Percentiles rank a stretch among this genome's conserved stretches.
Conservation (phyloP, 2,113 vertebrate species). For the Coracopsis vasa region DNA sequence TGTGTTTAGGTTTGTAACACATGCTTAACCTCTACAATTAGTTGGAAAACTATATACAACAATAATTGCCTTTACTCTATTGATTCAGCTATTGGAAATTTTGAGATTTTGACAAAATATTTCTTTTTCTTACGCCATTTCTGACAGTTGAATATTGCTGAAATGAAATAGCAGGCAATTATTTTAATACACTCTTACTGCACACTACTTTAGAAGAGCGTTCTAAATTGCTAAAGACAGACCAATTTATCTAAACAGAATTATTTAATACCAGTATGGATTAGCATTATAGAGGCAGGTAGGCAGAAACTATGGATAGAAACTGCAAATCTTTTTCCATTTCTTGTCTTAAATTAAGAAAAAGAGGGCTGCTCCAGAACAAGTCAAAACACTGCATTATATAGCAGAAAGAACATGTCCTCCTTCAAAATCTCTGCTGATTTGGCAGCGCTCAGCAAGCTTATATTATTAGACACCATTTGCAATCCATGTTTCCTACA, state of each 20-base stretch:
- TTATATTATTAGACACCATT: not conserved
- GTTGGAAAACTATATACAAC: not conserved
- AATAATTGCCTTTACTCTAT: not conserved
- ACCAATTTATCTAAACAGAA: slow-evolving; percentile 42
- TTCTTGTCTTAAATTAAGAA: not conserved
- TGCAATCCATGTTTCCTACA: not conserved
- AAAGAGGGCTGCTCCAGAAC: not conserved
- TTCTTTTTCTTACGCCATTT: not conserved
- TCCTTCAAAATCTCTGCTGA: not conserved
- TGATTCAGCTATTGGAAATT: slow-evolving; percentile 17
- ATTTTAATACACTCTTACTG: slow-evolving; percentile 52
- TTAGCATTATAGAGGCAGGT: not conserved
- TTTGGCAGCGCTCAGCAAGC: not conserved
- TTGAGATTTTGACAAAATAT: not conserved
- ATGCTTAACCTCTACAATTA: not conserved
- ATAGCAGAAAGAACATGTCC: not conserved
- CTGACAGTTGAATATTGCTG: slow-evolving; percentile 57
- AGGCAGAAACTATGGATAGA: not conserved
- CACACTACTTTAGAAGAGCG: slow-evolving; percentile 40
- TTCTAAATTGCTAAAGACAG: slow-evolving; percentile 54
- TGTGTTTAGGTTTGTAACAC: not conserved
- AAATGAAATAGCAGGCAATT: slow-evolving; percentile 58
- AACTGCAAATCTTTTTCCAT: not conserved
- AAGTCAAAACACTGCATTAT: not conserved
- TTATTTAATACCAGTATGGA: slow-evolving; percentile 3